Percentiles rank a stretch among this genome's conserved stretches.
phyloP scores from a whole-genome alignment of 2,888 invertebrate species.

The Nebria salina region DNA sequence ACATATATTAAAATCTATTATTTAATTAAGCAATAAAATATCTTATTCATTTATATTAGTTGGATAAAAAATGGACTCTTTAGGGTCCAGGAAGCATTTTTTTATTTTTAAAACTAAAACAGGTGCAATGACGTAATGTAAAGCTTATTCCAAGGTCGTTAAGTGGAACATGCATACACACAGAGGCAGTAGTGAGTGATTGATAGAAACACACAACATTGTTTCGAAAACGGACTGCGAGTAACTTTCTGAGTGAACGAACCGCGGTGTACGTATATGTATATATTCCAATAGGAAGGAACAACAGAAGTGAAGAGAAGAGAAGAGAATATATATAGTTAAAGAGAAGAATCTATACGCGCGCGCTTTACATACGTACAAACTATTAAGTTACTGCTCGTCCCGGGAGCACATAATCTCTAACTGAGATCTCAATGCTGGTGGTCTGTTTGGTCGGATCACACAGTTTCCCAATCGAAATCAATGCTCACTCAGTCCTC shows the following conservation, averaged over 20 bases:
- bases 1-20: too few species aligned
- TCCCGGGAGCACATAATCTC: constrained; percentile 37
- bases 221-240: constrained; percentile 3
- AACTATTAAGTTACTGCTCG: constrained; percentile 46
- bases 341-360: neutral
- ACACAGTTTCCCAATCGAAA: constrained; percentile 46
- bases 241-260: neutral
- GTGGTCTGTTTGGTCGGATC: constrained; percentile 45
- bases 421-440: constrained; percentile 45
- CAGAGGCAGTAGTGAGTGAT: constrained; percentile 8
- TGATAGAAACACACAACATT: constrained; percentile 8
- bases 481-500: constrained; percentile 13
- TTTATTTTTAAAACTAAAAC: neutral
- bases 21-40: too few species aligned
- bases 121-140: neutral
- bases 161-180: neutral
- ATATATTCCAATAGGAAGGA: neutral
- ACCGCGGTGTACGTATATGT: neutral
- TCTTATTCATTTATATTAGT: too few species aligned
- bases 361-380: constrained; percentile 44
- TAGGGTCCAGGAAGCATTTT: neutral
- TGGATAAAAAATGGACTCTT: neutral
- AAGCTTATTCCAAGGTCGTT: neutral
- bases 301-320: neutral
- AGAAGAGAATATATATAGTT: neutral